phyloP scores from a whole-genome alignment of 2,113 vertebrate species.

The Hirundichthys speculiger region DNA sequence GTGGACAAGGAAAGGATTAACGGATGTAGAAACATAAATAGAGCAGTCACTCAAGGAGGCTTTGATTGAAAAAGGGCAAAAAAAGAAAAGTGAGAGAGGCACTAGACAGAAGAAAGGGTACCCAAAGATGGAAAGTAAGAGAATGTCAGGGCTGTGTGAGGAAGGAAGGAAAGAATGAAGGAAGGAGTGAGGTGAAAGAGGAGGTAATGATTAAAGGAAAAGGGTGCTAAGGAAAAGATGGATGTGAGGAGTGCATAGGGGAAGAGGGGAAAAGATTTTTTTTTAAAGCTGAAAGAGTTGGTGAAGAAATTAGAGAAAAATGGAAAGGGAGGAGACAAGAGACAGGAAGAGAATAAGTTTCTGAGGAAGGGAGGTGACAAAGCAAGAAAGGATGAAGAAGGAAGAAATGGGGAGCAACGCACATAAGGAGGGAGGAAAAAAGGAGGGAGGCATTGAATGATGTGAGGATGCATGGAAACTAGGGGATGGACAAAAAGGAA shows the following conservation, averaged over 20 bases:
- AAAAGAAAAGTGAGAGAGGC: background rate
- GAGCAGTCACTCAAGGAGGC: background rate
- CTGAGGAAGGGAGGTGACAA: background rate
- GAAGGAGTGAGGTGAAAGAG: background rate
- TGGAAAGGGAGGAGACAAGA: background rate
- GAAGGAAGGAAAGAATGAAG: background rate
- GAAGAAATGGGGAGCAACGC: background rate
- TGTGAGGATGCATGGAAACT: background rate
- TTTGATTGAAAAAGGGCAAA: background rate
- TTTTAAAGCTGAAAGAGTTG: background rate
- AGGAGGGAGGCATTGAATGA: background rate
- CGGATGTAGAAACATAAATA: background rate
- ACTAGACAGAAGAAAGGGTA: background rate
- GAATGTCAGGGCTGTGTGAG: background rate
- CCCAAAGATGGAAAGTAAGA: background rate
- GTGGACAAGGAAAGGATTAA: background rate
- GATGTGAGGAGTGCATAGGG: background rate
- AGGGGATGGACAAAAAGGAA: background rate
- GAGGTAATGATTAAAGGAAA: background rate
- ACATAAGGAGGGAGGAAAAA: background rate
- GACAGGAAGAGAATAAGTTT: background rate
- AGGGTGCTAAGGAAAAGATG: background rate
- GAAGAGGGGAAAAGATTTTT: background rate
- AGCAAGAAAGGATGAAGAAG: background rate
- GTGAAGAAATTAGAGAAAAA: slow-evolving; percentile 7